Evolutionary conservation across 2,113 vertebrate species (phyloP), one percentile per base, ranked within the genome.

Genomic region (Rousettus leschenaultii): DNA sequence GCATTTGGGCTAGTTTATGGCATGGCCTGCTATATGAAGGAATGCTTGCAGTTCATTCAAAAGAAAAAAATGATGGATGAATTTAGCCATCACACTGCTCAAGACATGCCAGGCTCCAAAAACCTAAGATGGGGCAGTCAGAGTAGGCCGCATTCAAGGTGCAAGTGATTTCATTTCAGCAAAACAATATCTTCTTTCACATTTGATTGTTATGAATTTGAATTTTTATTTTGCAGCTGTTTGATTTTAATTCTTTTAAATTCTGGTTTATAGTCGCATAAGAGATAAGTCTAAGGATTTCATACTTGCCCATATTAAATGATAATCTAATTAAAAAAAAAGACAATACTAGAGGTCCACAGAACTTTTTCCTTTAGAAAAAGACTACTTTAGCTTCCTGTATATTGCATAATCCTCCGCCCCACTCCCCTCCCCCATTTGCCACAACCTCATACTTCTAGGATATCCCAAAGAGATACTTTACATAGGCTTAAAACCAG

Each of bases 221-320:
- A 90, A 83, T 78, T 75, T 94, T 61, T 87, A 63, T 94, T 82
- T 86, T 77, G 18, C 80, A 92, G 51, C 18, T 82, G 43, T 89
- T 95, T 80, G 51, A 63, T 82, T 73, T 92, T 88, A 55, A 55
- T 82, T 78, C 26, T 61, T 61, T 28, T 61, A 8, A 61, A 21
- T 14, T 73, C 53, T 68, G 35, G 19, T 68, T 90, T 90, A 86
- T 48, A 87, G 30, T 86, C 73, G 33, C n/a, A 24, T 35, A 83
- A 80, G 28, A 80, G 59, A 45, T 66, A 92, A 83, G 8, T 24
- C 22, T 94, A 82, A 75, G 63, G 74, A 96, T 74, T 79, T 78
- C 68, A 73, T 61, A 53, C 19, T 53, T 73, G 48, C n/a, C 70
- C 73, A 85, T 71, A 82, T 10, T 85, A 55, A 92, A 43, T 86